Percentiles rank a stretch among this genome's conserved stretches.
These are phyloP conservation scores for Amyelois transitella DNA, from an alignment of 1,140 invertebrate species.

Conservation along the genomic window DNA sequence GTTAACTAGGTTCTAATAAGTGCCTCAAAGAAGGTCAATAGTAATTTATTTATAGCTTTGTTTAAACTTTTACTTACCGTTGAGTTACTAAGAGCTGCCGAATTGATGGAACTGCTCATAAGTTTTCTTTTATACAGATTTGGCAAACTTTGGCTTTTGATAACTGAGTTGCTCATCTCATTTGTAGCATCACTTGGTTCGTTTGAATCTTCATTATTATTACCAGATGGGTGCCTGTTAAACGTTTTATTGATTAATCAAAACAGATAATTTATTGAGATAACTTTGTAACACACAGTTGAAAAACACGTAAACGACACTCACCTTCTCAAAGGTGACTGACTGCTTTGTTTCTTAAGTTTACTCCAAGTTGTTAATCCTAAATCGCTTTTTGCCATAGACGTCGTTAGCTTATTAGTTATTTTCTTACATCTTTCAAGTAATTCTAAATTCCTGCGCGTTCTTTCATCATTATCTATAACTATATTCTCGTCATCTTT, in stretches of 20 bases:
- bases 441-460: conserved; percentile 73
- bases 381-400: conserved; percentile 88
- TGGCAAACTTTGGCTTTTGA: conserved; percentile 85
- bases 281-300: neutral
- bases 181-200: conserved; percentile 51
- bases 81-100: conserved; percentile 74
- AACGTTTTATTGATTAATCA: conserved; percentile 15
- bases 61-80: conserved; percentile 69
- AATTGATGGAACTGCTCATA: conserved; percentile 65
- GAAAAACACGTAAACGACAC: neutral
- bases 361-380: conserved; percentile 90
- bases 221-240: conserved; percentile 83
- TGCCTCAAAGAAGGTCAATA: neutral
- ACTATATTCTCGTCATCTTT: conserved; percentile 55
- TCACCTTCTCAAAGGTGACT: conserved; percentile 70
- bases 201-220: conserved; percentile 79
- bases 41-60: neutral
- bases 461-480: conserved; percentile 71
- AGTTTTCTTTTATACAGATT: conserved; percentile 76
- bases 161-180: conserved; percentile 67
- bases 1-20: conserved; percentile 23
- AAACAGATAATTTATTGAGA: neutral
- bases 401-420: conserved; percentile 77
- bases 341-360: conserved; percentile 78
- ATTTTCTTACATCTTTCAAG: conserved; percentile 71